Base-by-base conservation (phyloP, 2,888 invertebrate genomes). In the Tromatobia lineatoria region DNA sequence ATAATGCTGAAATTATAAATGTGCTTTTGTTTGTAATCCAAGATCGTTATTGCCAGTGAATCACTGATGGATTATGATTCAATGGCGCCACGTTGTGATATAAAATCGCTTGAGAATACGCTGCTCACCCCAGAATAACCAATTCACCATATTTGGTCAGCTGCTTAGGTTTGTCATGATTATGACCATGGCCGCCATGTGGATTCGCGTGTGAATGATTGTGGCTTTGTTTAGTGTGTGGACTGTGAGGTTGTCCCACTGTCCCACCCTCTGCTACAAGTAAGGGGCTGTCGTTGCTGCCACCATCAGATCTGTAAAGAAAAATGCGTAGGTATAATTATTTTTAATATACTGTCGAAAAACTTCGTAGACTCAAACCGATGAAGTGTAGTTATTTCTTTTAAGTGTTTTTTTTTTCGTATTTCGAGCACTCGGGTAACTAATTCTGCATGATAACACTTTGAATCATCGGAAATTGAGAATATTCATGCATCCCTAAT, bases 131-230 rank as follows among this genome's bases (percentile, higher is more conserved):
- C 94, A 98, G 96, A 94, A 98, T 98, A 94, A 98, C 97, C 94
- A 98, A 96, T 95, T 98, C 98, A 90, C 98, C 98, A 95, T 98
- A 98, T 95, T 98, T 98, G 92, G 97, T 95, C 90, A 95, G 95
- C 88, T 96, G 96, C 94, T 97, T 97, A 86, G 97, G 96, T 94
- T 97, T 97, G 91, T 97, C 97, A 87, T 96, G 95, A 92, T 96
- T 96, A 93, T 96, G 96, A 89, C 92, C 91, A 82, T 94, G 93
- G 80, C 90, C 89, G 84, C 91, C 90, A 82, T 92, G 93, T 59
- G 90, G 90, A 88, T 91, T 91, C 70, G 88, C 90, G 84, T 92
- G 91, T 77, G 90, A 88, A 83, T 91, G 91, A 88, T 89, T 91
- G 88, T 92, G 91, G 88, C 90, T 91, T 88, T 92, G 92, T 90